Base-by-base conservation (phyloP, 1,140 invertebrate genomes). In the Bombus huntii region DNA sequence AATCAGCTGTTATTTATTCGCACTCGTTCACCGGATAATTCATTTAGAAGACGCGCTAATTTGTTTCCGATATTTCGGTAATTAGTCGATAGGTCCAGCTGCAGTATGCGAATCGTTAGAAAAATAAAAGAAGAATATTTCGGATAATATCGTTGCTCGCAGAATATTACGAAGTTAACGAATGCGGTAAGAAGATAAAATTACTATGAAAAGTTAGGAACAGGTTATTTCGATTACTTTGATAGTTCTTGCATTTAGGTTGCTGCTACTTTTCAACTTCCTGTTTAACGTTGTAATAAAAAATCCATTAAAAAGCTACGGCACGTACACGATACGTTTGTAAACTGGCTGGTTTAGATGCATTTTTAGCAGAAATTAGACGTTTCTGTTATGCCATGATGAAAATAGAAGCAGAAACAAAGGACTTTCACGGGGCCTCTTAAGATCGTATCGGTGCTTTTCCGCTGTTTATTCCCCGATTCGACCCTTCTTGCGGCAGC, bases 41-140 rank as follows among this genome's bases (percentile, higher is more conserved):
- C 47, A 66, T 75, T 47, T n/a, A 31, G 22, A 22, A 53, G 77
- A 34, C 25, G 31, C 70, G 25, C 42, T 82, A 82, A 82, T 82
- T 65, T 82, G 59, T 82, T 82, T 82, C 81, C 81, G 39, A 82
- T 82, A 82, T 75, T 82, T 75, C 34, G 57, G 81, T 75, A 82
- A 82, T 82, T 82, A 82, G 70, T 37, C 37, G 25, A 12, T 15
- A 37, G 42, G 25, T 59, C 28, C 79, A 37, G 22, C 15, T n/a
- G 62, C 77, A 1, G 39, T 22, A 10, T 28, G 8, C 10, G 22
- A 22, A 9, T 3, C 6, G 37, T 65, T 65, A n/a, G 31, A 34
- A 42, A 34, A 65, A 47, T n/a, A 37, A 28, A 42, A 73, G 62
- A 37, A 68, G 18, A 34, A n/a, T 3, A 3, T 62, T 62, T n/a